Conservation (phyloP, 2,797 vertebrate species). For the Hapalemur alaotrensis region DNA sequence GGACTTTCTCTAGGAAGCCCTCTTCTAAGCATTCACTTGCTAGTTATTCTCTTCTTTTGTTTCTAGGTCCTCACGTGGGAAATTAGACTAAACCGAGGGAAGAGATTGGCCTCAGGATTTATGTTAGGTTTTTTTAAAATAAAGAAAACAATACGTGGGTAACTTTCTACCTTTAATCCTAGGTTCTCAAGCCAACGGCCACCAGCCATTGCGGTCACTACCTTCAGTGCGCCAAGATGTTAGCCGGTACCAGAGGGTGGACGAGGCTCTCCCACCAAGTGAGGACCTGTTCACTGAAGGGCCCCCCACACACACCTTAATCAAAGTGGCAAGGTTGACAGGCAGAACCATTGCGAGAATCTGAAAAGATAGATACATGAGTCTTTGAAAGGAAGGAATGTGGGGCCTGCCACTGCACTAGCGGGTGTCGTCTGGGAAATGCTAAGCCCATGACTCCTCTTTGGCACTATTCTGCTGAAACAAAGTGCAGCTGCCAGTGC, state of each 20-base stretch:
- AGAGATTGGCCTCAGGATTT: neutral
- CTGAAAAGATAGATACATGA: neutral
- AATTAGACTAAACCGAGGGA: neutral
- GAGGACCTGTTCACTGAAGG: conserved; percentile 81
- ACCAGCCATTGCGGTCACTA: conserved; percentile 91
- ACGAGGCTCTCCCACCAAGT: conserved; percentile 98
- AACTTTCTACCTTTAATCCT: conserved; percentile 65
- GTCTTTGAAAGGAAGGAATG: neutral
- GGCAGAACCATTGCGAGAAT: fast-evolving
- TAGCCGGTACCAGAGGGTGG: conserved; percentile 97
- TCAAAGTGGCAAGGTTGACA: neutral
- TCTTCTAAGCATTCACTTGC: neutral
- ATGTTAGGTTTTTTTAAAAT: neutral
- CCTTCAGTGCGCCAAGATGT: conserved; percentile 97
- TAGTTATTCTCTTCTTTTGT: neutral
- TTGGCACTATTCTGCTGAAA: neutral
- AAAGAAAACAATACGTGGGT: neutral
- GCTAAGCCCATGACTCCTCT: neutral
- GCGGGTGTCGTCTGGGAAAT: neutral
- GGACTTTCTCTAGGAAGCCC: neutral
- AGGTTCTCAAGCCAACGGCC: conserved; percentile 91
- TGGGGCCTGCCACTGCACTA: neutral
- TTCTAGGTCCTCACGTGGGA: neutral
- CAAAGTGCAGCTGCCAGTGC: neutral
- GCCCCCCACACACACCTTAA: conserved; percentile 32